Evolutionary conservation across 2,888 invertebrate species (phyloP), one percentile per base, ranked within the genome.

Genomic region (Chymomyza amoena): DNA sequence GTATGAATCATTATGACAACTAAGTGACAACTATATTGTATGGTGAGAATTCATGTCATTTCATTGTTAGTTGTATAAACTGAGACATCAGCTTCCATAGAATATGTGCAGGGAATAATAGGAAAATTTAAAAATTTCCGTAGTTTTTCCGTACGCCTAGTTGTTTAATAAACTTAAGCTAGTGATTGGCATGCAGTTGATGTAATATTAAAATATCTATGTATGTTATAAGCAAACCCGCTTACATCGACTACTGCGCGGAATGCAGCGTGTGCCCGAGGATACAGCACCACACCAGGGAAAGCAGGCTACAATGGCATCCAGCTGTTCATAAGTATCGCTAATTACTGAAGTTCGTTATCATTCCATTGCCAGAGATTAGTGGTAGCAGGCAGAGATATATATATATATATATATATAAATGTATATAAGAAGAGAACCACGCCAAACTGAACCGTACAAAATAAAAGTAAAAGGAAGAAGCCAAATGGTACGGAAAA

Each of bases 261-360:
- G 93, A 81, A 94, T 93, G 88, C 94, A 94, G 90, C 94, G 93
- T 89, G 93, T 93, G 81, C 93, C 93, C 72, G 93, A 93, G 75
- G 93, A 93, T 61, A 92, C 92, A 68, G 92, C 91, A 77, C 93
- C 93, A 92, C 95, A 95, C 95, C 95, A 95, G 77, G 95, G 95
- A 92, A 95, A 95, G 92, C 95, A 95, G 89, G 95, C 95, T 81
- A 95, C 95, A 92, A 95, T 93, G 77, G 94, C 95, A 92, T 95
- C 95, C 92, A 95, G 93, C 91, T 95, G 95, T 90, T 95, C 95
- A 92, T 95, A 95, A 78, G 95, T 95, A 92, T 95, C 95, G 81
- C 91, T 91, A 77, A 92, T 92, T 75, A 92, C 92, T 92, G 85
- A 74, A 64, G 54, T 72, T 68, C 61, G 25, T 72, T 62, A 73